Evolutionary conservation across 1,140 invertebrate genomes (phyloP).

Genomic region (Ditylenchus dipsaci): DNA sequence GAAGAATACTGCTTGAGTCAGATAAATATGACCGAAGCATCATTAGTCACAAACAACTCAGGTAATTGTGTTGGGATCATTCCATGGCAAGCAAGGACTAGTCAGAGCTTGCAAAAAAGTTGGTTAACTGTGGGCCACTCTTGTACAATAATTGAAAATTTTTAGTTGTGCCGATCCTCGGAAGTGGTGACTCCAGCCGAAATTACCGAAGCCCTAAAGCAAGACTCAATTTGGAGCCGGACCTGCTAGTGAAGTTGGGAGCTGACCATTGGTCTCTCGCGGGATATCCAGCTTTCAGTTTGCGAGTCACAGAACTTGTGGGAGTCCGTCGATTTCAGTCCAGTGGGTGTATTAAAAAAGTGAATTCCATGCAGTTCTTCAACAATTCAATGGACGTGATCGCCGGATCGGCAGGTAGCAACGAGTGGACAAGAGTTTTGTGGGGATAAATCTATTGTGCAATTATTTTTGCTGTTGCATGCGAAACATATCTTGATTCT

Average conservation of each 20-base stretch:
- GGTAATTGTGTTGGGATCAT: background rate
- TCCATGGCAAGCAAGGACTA: background rate
- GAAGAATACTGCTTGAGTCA: background rate
- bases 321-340: background rate
- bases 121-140: background rate
- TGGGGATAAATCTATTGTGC: background rate
- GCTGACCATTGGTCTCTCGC: background rate
- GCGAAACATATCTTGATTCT: background rate
- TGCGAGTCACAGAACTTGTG: conserved; percentile 1
- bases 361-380: conserved; percentile 2
- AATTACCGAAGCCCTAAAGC: background rate
- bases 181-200: background rate
- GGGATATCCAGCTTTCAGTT: background rate
- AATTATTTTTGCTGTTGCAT: background rate
- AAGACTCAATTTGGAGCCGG: conserved; percentile 2
- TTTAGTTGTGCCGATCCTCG: background rate
- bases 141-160: background rate
- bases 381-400: conserved; percentile 2
- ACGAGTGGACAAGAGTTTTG: background rate
- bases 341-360: background rate
- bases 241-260: conserved; percentile 2
- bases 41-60: background rate
- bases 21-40: background rate
- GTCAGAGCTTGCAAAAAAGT: conserved; percentile 5
- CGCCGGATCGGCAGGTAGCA: conserved; percentile 5